Base-by-base conservation (phyloP, 2,888 invertebrate species). In the Epistrophella euchroma region DNA sequence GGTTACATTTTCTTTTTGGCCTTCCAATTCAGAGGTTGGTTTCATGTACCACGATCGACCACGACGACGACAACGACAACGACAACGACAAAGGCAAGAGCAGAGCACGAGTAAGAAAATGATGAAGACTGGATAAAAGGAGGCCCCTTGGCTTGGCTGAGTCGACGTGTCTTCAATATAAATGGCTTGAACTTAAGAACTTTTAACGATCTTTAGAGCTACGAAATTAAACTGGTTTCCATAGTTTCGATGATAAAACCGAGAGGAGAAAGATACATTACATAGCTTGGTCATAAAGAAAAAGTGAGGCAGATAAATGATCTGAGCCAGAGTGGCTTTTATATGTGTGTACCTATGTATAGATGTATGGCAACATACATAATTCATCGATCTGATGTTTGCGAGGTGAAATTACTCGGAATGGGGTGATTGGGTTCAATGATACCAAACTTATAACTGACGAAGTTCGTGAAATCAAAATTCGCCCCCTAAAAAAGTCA, bases 171-270 rank as follows among this genome's bases (percentile, higher is more conserved):
- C 82, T 82, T 86, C 82, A 86, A 86, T 86, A 86, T 78, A 86
- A 86, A 86, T 82, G 82, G 56, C 77, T 86, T 86, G 86, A 86
- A 86, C 86, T 86, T 86, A 86, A 86, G 86, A 86, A 86, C 86
- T 86, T 82, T 86, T 86, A 82, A 82, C 86, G 86, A 86, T 86
- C 82, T 77, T 82, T 82, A 86, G 81, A 86, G 86, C 82, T 77
- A 82, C 77, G 47, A 82, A 82, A 86, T 86, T 86, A 86, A 86
- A 86, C 86, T 82, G 86, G 86, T 86, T 86, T 86, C 78, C 77
- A 82, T 78, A 86, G 86, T 74, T 77, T 81, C 64, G 80, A 86
- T 86, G 73, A 82, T 82, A 82, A 82, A 86, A 82, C 82, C 66
- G 84, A 86, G 77, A 86, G 62, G 70, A 86, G 74, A 82, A 82